Base-by-base conservation (phyloP, 2,797 vertebrate genomes). In the Melanotaenia parkinsoni region DNA sequence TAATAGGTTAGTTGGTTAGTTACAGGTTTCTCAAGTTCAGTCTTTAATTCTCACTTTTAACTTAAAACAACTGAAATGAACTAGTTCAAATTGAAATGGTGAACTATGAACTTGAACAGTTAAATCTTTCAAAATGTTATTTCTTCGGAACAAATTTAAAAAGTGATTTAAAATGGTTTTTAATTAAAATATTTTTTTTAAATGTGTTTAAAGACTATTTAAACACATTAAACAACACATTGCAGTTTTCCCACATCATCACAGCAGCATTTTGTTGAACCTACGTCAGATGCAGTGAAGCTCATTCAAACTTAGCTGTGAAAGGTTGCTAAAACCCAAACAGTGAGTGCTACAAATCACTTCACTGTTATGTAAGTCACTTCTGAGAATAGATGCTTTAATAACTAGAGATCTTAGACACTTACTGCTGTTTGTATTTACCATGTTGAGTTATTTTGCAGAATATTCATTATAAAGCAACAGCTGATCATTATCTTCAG, bases 321-420 rank as follows among this genome's bases (percentile, higher is more conserved):
- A 85, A 58, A 57, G 11, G 63, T 84, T 64, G 74, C 81, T 78
- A 33, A 81, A 72, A 30, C 20, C 18, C 38, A 14, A 40, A 67
- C 71, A 72, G 56, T 72, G 56, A 69, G 68, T 43, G 26, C 74
- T 64, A 51, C 73, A 73, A 58, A 85, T 83, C 85, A 77, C 82
- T 79, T 54, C 71, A 56, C 59, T 70, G 63, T 38, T 80, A 76
- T n/a, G 22, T 24, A 60, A 75, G 61, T 67, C 56, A 62, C 50
- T 69, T 70, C 56, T 58, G 47, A 61, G 33, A 53, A 67, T 66
- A 50, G 45, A n/a, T n/a, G 72, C 57, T 79, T 80, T 68, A 70
- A 78, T 73, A 70, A 58, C 7, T 1, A 71, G 20, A 68, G 14
- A 32, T 76, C 43, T 75, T 60, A 24, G 38, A 58, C 74, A 13